phyloP scores from a whole-genome alignment of 2,797 vertebrate species.

The Lerista edwardsae region DNA sequence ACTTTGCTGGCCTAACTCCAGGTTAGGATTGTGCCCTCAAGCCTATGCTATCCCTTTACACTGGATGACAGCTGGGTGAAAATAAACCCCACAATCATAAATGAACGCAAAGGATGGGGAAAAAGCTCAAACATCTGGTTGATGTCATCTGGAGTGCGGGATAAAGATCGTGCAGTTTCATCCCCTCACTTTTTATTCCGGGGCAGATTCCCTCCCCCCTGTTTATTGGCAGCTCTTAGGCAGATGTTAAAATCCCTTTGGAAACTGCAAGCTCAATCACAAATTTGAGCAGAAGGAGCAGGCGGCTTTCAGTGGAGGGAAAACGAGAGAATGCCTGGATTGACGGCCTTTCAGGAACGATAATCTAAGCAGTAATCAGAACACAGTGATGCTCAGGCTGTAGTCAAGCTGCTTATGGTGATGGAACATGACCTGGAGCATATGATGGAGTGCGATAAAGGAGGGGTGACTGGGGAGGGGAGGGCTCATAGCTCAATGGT shows the following conservation, averaged over 20 bases:
- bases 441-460: not conserved
- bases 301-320: not conserved
- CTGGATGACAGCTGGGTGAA: conserved; percentile 56
- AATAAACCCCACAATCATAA: conserved; percentile 50
- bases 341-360: conserved; percentile 38
- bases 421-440: not conserved
- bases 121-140: conserved; percentile 53
- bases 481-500: no score
- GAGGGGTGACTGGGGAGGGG: no score
- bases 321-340: not conserved
- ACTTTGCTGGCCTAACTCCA: no score
- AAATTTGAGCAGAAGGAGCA: not conserved
- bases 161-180: conserved; percentile 25
- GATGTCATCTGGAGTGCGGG: conserved; percentile 8
- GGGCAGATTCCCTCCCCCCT: conserved; percentile 25
- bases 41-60: conserved; percentile 7
- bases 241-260: conserved; percentile 27
- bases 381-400: not conserved
- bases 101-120: conserved; percentile 35
- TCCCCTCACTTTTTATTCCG: conserved; percentile 39
- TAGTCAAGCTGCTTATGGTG: not conserved
- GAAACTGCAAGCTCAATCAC: not conserved
- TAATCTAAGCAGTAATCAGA: not conserved
- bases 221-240: conserved; percentile 43
- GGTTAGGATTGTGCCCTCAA: no score